A percentile compares a stretch with the other conserved stretches of the same genome.
Evolutionary conservation across 1,140 invertebrate species (phyloP).

Genomic region (Lepidurus arcticus): DNA sequence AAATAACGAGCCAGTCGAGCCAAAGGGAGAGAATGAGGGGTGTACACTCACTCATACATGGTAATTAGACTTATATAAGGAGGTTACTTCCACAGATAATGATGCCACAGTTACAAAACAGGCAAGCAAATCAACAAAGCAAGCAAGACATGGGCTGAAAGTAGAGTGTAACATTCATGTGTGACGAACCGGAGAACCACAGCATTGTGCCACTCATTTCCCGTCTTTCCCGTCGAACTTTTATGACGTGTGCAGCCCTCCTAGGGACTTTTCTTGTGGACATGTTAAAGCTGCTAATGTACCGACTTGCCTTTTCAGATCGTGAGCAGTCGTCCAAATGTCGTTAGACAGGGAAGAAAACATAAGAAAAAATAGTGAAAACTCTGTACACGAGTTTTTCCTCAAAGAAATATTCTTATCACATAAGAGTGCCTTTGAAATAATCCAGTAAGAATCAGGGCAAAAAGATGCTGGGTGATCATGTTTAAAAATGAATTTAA

Average conservation of each 20-base stretch:
- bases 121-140: neutral
- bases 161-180: neutral
- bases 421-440: too few species aligned
- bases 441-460: too few species aligned
- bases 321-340: neutral
- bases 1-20: neutral
- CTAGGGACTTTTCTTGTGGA: neutral
- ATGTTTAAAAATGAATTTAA: too few species aligned
- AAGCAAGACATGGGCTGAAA: neutral
- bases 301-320: neutral
- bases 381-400: too few species aligned
- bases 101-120: neutral
- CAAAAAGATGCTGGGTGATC: too few species aligned
- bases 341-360: too few species aligned
- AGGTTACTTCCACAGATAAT: neutral
- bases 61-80: constrained; percentile 10
- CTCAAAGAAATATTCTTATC: too few species aligned
- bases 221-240: neutral
- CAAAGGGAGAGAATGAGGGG: neutral
- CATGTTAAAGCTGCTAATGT: neutral
- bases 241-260: neutral
- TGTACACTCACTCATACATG: neutral
- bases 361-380: too few species aligned
- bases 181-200: neutral
- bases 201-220: neutral